A percentile compares a stretch with the other conserved stretches of the same genome.
These are phyloP conservation scores for Rhinogobio ventralis DNA, from an alignment of 2,797 vertebrate species.

Conservation along the genomic window DNA sequence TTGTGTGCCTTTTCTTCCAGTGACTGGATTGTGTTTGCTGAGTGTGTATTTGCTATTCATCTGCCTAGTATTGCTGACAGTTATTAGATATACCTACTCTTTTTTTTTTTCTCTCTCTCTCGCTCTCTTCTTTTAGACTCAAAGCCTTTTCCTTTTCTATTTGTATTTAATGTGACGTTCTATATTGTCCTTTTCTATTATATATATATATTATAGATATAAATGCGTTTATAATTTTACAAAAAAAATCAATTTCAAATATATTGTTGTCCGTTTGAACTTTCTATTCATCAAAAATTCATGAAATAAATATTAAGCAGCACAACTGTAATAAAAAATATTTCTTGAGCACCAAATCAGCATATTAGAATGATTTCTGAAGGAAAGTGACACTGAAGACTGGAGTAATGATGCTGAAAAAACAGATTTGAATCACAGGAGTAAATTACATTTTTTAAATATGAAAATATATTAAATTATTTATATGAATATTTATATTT, in stretches of 20 bases:
- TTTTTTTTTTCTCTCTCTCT: neutral
- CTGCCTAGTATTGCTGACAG: conserved; percentile 6
- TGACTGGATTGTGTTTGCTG: conserved; percentile 42
- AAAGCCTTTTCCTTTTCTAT: neutral
- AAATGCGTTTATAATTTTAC: too few species aligned
- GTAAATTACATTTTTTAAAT: too few species aligned
- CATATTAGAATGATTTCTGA: neutral
- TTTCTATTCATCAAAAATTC: neutral
- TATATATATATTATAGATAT: too few species aligned
- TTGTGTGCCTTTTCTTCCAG: conserved; percentile 28
- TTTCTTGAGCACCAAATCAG: neutral
- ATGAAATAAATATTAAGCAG: too few species aligned
- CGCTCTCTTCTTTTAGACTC: neutral
- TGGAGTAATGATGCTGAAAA: neutral
- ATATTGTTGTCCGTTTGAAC: neutral
- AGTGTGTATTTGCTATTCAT: conserved; percentile 18
- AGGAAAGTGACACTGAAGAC: conserved; percentile 10
- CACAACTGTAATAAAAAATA: neutral
- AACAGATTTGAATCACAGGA: neutral
- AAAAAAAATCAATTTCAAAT: neutral
- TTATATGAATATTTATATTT: too few species aligned
- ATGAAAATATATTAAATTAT: too few species aligned
- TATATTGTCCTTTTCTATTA: neutral
- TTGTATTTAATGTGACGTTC: too few species aligned
- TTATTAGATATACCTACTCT: neutral